A percentile compares a stretch with the other conserved stretches of the same genome.
Evolutionary conservation across 2,113 vertebrate genomes (phyloP).

Genomic region (Seriola aureovittata): DNA sequence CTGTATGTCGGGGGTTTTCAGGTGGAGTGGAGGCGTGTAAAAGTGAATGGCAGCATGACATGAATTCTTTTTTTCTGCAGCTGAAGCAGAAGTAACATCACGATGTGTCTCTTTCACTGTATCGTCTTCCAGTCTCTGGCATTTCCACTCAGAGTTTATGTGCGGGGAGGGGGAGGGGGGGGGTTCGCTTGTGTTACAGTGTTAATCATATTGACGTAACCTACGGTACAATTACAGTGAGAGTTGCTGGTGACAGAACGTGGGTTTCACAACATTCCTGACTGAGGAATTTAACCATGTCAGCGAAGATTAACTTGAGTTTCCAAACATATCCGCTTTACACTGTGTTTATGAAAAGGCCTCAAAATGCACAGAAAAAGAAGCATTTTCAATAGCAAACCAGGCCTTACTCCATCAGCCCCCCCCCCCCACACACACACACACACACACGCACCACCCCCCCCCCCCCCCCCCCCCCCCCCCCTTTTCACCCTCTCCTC

Average conservation of each 20-base stretch:
- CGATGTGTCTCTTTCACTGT: too few relatives aligned
- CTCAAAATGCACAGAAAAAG: background rate
- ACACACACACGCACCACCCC: background rate
- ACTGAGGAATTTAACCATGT: conserved; percentile 4
- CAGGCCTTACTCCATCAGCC: background rate
- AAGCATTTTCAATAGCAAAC: conserved; percentile 13
- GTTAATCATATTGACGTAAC: background rate
- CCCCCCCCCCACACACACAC: background rate
- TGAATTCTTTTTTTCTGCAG: background rate
- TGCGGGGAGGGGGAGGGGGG: background rate
- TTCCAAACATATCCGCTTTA: background rate
- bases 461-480: background rate
- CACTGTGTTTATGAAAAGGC: background rate
- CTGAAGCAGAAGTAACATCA: too few relatives aligned
- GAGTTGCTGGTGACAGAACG: background rate
- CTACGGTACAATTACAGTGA: background rate
- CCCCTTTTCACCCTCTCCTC: conserved; percentile 1
- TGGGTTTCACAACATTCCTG: background rate
- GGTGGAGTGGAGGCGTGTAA: too few relatives aligned
- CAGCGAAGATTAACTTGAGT: background rate
- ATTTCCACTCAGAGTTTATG: background rate
- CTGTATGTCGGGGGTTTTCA: too few relatives aligned
- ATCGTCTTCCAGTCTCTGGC: background rate
- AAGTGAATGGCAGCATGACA: background rate
- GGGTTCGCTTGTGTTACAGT: background rate